Conservation (phyloP, 2,797 vertebrate genomes). For the Peromyscus aztecus region DNA sequence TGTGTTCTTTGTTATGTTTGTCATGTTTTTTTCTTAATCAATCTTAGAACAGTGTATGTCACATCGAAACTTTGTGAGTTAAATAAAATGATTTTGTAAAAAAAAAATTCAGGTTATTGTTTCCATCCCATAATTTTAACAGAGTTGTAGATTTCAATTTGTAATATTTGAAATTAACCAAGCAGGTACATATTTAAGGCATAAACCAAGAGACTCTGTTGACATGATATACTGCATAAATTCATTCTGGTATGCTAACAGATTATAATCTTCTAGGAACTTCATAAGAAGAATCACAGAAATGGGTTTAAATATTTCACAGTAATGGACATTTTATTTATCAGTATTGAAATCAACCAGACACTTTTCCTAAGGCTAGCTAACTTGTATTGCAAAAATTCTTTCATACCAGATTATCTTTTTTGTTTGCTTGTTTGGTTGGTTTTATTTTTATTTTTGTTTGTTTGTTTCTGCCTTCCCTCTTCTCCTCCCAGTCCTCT, state of each 20-base stretch:
- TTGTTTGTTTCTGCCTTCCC: background rate
- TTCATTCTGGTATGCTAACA: background rate
- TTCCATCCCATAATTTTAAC: background rate
- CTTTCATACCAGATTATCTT: slow-evolving; percentile 7
- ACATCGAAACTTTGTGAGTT: background rate
- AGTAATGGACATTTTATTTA: background rate
- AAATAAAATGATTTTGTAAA: slow-evolving; percentile 7
- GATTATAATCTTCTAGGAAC: background rate
- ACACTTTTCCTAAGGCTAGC: background rate
- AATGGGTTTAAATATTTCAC: background rate
- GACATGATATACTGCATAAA: background rate
- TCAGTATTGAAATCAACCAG: background rate
- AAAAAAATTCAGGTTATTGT: background rate
- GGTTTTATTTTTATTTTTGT: background rate
- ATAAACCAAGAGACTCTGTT: background rate
- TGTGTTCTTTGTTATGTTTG: background rate
- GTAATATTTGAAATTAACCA: background rate
- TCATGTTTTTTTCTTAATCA: background rate
- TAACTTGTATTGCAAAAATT: background rate
- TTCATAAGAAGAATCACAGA: background rate
- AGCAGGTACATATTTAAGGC: background rate
- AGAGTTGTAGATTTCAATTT: background rate
- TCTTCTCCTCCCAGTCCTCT: background rate
- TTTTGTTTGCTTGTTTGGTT: background rate
- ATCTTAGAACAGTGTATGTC: background rate